phyloP scores from a whole-genome alignment of 2,797 vertebrate genomes.

The Helarctos malayanus region DNA sequence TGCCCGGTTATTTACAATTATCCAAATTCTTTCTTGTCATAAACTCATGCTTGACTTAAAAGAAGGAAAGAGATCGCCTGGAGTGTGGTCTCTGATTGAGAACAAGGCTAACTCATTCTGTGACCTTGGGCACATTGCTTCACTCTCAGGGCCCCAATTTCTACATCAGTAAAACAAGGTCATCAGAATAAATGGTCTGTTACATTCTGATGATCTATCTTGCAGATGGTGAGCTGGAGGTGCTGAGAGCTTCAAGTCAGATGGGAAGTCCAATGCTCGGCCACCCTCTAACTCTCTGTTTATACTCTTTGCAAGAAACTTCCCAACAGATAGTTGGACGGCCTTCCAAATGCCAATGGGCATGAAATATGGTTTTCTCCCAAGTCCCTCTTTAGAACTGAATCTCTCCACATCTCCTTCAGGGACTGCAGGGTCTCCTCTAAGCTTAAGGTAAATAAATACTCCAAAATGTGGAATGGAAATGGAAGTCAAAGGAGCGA shows the following conservation, averaged over 20 bases:
- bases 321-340: slow-evolving; percentile 63
- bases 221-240: slow-evolving; percentile 79
- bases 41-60: slow-evolving; percentile 69
- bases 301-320: slow-evolving; percentile 72
- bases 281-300: slow-evolving; percentile 79
- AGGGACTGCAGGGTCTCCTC: slow-evolving; percentile 57
- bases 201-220: slow-evolving; percentile 79
- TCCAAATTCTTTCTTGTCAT: slow-evolving; percentile 67
- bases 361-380: slow-evolving; percentile 73
- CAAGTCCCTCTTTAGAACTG: slow-evolving; percentile 70
- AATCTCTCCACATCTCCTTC: slow-evolving; percentile 54
- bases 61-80: background rate
- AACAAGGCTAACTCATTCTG: slow-evolving; percentile 41
- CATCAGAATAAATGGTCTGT: slow-evolving; percentile 83
- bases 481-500: slow-evolving; percentile 68
- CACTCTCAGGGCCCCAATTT: slow-evolving; percentile 48
- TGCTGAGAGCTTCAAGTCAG: slow-evolving; percentile 78
- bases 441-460: slow-evolving; percentile 80
- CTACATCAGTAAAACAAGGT: slow-evolving; percentile 76
- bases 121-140: slow-evolving; percentile 73
- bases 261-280: slow-evolving; percentile 67
- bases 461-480: slow-evolving; percentile 65
- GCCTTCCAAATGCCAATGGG: slow-evolving; percentile 73
- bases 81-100: slow-evolving; percentile 60
- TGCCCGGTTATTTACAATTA: slow-evolving; percentile 3